These are phyloP conservation scores for Ceratothoa steindachneri DNA, from an alignment of 2,888 invertebrate species.

Conservation along the genomic window DNA sequence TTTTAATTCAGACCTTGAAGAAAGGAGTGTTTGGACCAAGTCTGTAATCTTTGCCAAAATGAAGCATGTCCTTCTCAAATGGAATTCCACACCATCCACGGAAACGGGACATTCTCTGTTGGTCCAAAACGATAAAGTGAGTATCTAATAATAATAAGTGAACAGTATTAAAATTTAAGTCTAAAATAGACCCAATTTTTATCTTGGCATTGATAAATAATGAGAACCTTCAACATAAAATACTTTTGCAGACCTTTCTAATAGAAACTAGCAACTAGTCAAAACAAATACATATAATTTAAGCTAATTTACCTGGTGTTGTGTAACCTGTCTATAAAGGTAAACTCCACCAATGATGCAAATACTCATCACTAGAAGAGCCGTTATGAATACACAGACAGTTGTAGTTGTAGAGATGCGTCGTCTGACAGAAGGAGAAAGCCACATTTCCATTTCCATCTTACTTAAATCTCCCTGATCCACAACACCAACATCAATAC, in stretches of 20 bases:
- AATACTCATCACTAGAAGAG: constrained; percentile 66
- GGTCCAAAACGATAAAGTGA: no score
- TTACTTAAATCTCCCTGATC: background rate
- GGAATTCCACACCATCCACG: constrained; percentile 69
- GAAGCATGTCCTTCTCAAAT: constrained; percentile 51
- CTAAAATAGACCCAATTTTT: background rate
- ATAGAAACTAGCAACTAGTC: no score
- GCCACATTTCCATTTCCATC: constrained; percentile 1
- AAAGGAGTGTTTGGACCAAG: background rate
- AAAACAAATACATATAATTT: no score
- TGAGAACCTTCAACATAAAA: background rate
- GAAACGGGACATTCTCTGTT: constrained; percentile 59
- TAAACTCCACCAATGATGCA: constrained; percentile 68
- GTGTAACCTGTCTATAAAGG: constrained; percentile 69
- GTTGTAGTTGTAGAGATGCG: constrained; percentile 63
- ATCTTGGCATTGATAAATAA: background rate
- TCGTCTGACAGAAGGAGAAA: constrained; percentile 50
- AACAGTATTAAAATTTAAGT: no score
- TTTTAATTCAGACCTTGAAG: background rate
- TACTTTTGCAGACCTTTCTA: background rate
- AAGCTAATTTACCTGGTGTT: constrained; percentile 56
- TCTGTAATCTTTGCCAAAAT: background rate
- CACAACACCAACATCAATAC: background rate
- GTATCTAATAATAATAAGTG: no score
- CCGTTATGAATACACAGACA: constrained; percentile 65